These are phyloP conservation scores for Allacma fusca DNA, from an alignment of 2,888 invertebrate species.

Conservation along the genomic window DNA sequence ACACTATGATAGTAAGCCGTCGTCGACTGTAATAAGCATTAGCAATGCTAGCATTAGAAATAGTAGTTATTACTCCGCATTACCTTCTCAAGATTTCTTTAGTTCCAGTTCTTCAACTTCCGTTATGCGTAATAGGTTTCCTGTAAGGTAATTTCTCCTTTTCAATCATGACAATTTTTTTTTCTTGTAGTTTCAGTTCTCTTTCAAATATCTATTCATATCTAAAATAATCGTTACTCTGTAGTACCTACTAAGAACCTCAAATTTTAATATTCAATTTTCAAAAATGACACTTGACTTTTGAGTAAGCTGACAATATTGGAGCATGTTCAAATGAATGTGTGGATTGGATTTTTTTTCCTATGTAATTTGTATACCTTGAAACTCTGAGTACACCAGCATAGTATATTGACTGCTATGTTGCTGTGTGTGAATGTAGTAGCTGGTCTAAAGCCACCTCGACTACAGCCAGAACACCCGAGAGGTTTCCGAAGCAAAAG, in stretches of 20 bases:
- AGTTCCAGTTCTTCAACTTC: constrained; percentile 40
- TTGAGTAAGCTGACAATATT: too few species aligned
- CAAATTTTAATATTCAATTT: too few species aligned
- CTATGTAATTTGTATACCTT: too few species aligned
- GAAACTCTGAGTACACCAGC: too few species aligned
- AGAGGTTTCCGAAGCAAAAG: constrained; percentile 25
- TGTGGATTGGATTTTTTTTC: too few species aligned
- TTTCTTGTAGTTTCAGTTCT: neutral
- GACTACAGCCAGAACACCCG: neutral
- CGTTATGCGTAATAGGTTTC: constrained; percentile 36
- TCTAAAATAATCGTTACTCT: too few species aligned
- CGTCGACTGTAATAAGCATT: constrained; percentile 40
- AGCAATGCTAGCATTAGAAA: constrained; percentile 43
- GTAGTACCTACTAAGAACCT: too few species aligned
- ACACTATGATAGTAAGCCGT: constrained; percentile 37
- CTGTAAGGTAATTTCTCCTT: constrained; percentile 34
- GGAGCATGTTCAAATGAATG: too few species aligned
- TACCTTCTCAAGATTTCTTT: constrained; percentile 43
- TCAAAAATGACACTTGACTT: too few species aligned
- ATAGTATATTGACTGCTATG: constrained; percentile 8
- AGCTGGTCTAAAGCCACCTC: constrained; percentile 14
- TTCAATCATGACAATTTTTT: neutral
- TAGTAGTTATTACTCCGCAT: constrained; percentile 38
- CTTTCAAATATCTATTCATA: too few species aligned
- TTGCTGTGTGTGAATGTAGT: neutral